These are phyloP conservation scores for Thryonomys swinderianus DNA, from an alignment of 2,113 vertebrate genomes.

Conservation along the genomic window DNA sequence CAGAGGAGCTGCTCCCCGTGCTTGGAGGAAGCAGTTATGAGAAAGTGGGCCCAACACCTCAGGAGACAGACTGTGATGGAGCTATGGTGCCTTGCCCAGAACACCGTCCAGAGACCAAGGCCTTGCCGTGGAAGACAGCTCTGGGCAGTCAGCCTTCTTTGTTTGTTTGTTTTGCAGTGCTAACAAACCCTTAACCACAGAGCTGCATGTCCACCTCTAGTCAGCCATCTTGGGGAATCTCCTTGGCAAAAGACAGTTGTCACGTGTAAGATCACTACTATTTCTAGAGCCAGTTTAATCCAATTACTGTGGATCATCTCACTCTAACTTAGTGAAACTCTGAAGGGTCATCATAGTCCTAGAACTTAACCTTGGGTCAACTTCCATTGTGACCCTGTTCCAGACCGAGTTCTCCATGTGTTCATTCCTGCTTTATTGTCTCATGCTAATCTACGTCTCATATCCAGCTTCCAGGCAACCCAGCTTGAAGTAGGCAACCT, in stretches of 20 bases:
- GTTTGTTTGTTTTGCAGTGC: neutral
- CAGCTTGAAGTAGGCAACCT: neutral
- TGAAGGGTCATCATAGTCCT: neutral
- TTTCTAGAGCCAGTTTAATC: neutral
- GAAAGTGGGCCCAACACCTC: neutral
- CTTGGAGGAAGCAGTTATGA: neutral
- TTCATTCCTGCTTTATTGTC: neutral
- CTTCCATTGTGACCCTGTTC: neutral
- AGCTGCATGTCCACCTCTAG: neutral
- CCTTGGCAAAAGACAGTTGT: conserved; percentile 30
- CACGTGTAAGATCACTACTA: neutral
- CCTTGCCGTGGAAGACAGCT: neutral
- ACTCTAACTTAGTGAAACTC: neutral
- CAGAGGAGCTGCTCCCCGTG: neutral
- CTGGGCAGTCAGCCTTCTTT: neutral
- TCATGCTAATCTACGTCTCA: neutral
- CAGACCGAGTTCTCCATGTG: neutral
- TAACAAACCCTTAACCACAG: neutral
- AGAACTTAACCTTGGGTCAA: neutral
- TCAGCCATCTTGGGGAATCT: conserved; percentile 7
- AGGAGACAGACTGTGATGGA: neutral
- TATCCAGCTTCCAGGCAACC: neutral
- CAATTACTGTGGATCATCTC: neutral
- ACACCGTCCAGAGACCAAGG: neutral
- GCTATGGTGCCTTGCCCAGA: neutral